These are phyloP conservation scores for Empidonax traillii DNA, from an alignment of 2,113 vertebrate genomes.

Conservation along the genomic window DNA sequence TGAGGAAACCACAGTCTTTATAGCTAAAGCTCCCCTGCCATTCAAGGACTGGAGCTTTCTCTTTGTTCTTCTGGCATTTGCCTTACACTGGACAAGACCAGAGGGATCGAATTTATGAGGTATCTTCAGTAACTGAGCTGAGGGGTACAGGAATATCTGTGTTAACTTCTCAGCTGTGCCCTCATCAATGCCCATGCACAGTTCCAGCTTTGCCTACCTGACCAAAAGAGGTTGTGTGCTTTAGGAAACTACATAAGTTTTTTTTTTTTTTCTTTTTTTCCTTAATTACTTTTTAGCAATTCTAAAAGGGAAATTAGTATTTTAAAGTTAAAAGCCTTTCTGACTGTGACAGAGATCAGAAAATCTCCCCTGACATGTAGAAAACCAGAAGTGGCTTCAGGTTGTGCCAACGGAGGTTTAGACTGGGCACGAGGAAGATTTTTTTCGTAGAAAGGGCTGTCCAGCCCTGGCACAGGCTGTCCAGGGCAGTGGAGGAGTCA, in stretches of 20 bases:
- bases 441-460: neutral
- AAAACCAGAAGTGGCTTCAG: neutral
- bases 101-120: neutral
- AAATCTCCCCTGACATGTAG: neutral
- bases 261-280: neutral
- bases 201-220: neutral
- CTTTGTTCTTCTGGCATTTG: neutral
- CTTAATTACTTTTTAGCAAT: neutral
- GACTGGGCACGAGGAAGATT: neutral
- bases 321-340: neutral
- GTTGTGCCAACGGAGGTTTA: neutral
- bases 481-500: neutral
- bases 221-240: neutral
- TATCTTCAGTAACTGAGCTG: neutral
- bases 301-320: neutral
- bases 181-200: rapidly evolving
- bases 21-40: neutral
- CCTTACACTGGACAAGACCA: neutral
- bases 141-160: neutral
- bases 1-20: neutral
- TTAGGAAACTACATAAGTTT: neutral
- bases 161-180: neutral
- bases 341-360: neutral
- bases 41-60: neutral
- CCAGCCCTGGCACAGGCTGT: neutral